Evolutionary conservation across 2,113 vertebrate genomes (phyloP).

Genomic region (Leptocoma aspasia): DNA sequence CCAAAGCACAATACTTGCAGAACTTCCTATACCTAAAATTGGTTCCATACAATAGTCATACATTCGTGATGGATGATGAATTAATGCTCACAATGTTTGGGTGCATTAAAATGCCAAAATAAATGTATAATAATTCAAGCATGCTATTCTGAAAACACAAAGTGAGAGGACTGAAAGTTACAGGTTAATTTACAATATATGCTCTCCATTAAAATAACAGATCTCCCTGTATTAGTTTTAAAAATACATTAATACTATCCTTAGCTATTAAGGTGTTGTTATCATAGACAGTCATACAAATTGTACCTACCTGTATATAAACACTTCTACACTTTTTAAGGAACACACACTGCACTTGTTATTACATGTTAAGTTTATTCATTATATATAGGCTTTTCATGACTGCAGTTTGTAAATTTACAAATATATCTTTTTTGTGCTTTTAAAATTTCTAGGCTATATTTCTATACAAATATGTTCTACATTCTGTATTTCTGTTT

Average conservation of each 20-base stretch:
- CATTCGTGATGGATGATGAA: background rate
- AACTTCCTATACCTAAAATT: constrained; percentile 11
- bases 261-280: background rate
- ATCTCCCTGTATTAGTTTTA: background rate
- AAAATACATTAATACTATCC: background rate
- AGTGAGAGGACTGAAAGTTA: background rate
- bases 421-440: background rate
- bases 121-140: background rate
- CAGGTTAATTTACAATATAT: background rate
- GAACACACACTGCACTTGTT: background rate
- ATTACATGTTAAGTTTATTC: background rate
- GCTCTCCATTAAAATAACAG: background rate
- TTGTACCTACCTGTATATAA: background rate
- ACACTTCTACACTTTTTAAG: background rate
- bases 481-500: background rate
- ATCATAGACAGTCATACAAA: background rate
- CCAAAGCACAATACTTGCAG: constrained; percentile 1
- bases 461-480: background rate
- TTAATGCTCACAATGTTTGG: background rate
- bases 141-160: background rate
- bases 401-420: background rate
- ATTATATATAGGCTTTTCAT: background rate
- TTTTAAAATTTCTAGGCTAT: background rate
- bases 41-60: background rate
- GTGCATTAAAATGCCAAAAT: background rate